A percentile compares a stretch with the other conserved stretches of the same genome.
phyloP scores from a whole-genome alignment of 2,888 invertebrate species.

The Xestoiulus laeticollis region DNA sequence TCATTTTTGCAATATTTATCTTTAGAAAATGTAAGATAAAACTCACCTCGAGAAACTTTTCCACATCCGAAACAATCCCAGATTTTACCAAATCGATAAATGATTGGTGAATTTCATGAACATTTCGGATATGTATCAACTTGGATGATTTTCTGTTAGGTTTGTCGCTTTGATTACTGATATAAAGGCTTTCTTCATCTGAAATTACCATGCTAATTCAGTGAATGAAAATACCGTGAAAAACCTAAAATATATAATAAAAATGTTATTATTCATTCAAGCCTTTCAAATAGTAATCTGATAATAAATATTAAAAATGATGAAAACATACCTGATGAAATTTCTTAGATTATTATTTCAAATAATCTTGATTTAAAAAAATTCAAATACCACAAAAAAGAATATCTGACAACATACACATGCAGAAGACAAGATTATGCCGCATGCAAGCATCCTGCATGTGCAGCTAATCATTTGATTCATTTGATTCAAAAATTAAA shows the following conservation, averaged over 20 bases:
- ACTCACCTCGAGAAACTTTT: slow-evolving; percentile 7
- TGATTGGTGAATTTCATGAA: not conserved
- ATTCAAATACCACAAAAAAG: not conserved
- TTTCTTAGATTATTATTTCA: not conserved
- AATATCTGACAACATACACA: not conserved
- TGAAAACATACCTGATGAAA: not conserved
- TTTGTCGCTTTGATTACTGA: not conserved
- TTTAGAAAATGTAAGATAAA: not conserved
- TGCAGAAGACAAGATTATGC: not conserved
- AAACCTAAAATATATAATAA: not conserved
- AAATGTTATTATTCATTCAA: not conserved
- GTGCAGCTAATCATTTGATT: not conserved
- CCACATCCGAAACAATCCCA: not conserved
- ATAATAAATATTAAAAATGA: not conserved
- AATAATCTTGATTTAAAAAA: not conserved
- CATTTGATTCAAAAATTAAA: not conserved
- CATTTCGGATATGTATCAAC: not conserved
- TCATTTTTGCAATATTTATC: too few relatives aligned
- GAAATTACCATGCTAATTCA: not conserved
- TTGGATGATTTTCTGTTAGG: not conserved
- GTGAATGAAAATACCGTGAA: not conserved
- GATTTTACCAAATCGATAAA: slow-evolving; percentile 42
- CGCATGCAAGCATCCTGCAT: not conserved
- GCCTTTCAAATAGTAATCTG: not conserved
- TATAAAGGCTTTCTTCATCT: not conserved